Evolutionary conservation across 2,888 invertebrate species (phyloP), one percentile per base, ranked within the genome.

Genomic region (Dyspetes luteomarginatus): DNA sequence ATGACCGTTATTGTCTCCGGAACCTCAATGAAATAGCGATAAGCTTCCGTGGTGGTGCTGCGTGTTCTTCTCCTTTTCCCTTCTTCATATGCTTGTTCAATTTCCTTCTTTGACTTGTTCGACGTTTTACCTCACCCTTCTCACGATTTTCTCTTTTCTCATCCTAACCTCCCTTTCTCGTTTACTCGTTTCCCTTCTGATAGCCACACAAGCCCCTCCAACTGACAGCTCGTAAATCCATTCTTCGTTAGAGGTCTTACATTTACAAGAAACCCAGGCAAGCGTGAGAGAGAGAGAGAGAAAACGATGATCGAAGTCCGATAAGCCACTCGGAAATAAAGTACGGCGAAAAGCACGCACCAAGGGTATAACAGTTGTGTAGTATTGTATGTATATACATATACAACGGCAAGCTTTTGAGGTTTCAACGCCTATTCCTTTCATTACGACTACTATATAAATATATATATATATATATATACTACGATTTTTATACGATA

Each of bases 241-340:
- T 75, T 71, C 75, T 65, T 52, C 52, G 58, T 41, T 55, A 43
- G 64, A 41, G 52, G 50, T 60, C 50, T 50, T 19, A n/a, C 26
- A 24, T 62, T 4, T 41, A 52, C 12, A 5, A 62, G 36, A 62
- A 64, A 43, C 52, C 4, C 24, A 2, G 17, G 50, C 12, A 50
- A 22, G 5, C 12, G 9, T 17, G 48, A 26, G 36, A 60, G 45
- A 50, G 58, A 48, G 60, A 48, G 60, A 22, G 69, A 71, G 52
- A 58, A 30, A 69, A 30, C 36, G 48, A 71, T 71, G 79, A 75
- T 60, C 58, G 43, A 24, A 69, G 67, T 71, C 71, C 75, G 75
- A 71, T 80, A 65, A 80, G 79, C 79, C 79, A 80, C 45, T 43
- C 30, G 75, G 71, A 65, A 71, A 80, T 75, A 71, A 52, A 52